Conservation (phyloP, 92 coral and sea anemone genomes). For the Parazoanthus atlanticus region DNA sequence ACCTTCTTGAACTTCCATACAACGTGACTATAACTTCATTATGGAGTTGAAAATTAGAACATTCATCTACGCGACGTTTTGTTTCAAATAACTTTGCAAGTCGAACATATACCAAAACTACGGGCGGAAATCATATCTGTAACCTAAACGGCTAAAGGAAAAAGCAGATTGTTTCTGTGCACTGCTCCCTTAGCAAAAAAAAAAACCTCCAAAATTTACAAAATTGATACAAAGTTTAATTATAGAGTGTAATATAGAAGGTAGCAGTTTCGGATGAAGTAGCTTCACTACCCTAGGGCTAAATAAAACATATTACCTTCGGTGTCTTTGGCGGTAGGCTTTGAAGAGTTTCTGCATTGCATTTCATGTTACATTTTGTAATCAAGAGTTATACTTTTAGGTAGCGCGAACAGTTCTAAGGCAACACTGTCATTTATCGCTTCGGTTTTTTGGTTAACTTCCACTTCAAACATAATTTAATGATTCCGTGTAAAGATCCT, state of each 20-base stretch:
- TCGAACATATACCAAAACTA: background rate
- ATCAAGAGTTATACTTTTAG: background rate
- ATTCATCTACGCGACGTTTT: background rate
- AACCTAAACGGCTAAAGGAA: background rate
- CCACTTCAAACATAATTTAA: background rate
- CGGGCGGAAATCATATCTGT: background rate
- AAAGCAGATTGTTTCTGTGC: background rate
- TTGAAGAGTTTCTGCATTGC: background rate
- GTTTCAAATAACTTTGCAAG: background rate
- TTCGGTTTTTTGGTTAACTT: background rate
- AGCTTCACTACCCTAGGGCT: constrained; percentile 28
- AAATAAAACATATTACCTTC: constrained; percentile 19
- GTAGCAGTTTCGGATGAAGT: constrained; percentile 1
- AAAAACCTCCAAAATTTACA: background rate
- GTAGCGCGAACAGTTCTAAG: background rate
- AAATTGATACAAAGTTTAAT: background rate
- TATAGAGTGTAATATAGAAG: background rate
- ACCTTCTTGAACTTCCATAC: background rate
- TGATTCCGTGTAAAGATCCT: background rate
- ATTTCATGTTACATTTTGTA: background rate
- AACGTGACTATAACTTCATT: background rate
- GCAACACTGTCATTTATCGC: background rate
- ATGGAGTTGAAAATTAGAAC: background rate
- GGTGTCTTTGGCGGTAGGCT: constrained; percentile 40
- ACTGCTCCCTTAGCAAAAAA: background rate